These are phyloP conservation scores for Hydrophis major DNA, from an alignment of 2,797 vertebrate species.

Conservation along the genomic window DNA sequence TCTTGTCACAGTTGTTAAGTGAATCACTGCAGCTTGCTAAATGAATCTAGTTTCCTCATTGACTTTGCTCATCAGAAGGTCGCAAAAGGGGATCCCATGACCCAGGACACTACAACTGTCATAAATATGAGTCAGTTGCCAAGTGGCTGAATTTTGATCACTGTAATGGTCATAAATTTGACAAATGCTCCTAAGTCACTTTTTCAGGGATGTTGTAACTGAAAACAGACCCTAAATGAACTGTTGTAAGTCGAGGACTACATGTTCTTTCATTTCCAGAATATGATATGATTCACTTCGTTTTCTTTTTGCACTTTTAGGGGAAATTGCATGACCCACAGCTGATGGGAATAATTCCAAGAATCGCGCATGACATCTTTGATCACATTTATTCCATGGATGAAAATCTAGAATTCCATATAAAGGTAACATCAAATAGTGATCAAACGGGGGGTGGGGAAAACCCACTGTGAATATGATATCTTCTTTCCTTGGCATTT, in stretches of 20 bases:
- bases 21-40: background rate
- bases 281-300: background rate
- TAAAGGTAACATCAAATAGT: constrained; percentile 78
- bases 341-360: constrained; percentile 94
- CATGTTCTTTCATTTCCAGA: background rate
- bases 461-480: background rate
- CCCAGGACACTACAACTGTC: background rate
- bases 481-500: background rate
- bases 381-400: constrained; percentile 98
- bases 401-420: constrained; percentile 95
- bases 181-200: background rate
- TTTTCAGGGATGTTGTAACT: background rate
- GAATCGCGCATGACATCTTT: constrained; percentile 91
- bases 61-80: too few relatives aligned
- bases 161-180: background rate
- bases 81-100: background rate
- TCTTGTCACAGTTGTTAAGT: background rate
- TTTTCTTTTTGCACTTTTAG: constrained; percentile 62
- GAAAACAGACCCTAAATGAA: background rate
- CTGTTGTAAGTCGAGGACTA: background rate
- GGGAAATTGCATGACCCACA: constrained; percentile 87
- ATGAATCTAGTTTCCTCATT: background rate
- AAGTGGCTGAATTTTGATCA: background rate
- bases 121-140: background rate
- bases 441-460: accelerated